A percentile compares a stretch with the other conserved stretches of the same genome.
Evolutionary conservation across 2,888 invertebrate genomes (phyloP).

Genomic region (Schizotus pectinicornis): DNA sequence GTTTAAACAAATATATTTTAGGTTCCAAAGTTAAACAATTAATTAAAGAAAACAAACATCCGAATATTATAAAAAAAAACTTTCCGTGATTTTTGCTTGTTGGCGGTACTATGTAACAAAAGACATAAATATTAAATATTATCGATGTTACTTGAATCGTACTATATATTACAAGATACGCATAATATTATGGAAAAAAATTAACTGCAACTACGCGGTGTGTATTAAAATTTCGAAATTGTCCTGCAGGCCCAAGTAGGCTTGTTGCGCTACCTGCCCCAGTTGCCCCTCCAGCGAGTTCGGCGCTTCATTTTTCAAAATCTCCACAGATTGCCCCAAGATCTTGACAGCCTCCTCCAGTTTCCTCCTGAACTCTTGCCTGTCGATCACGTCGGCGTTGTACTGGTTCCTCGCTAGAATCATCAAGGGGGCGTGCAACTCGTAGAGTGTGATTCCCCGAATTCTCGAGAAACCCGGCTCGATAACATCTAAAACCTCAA

Average conservation of each 20-base stretch:
- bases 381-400: slow-evolving; percentile 64
- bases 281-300: slow-evolving; percentile 71
- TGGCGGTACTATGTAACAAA: no score
- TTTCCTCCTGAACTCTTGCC: slow-evolving; percentile 66
- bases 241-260: slow-evolving; percentile 53
- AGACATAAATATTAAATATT: no score
- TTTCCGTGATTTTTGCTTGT: no score
- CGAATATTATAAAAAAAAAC: no score
- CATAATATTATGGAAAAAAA: no score
- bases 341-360: slow-evolving; percentile 69
- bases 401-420: slow-evolving; percentile 72
- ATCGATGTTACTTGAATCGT: no score
- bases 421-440: slow-evolving; percentile 79
- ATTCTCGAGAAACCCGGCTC: slow-evolving; percentile 80
- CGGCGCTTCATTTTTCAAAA: slow-evolving; percentile 71
- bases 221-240: slow-evolving; percentile 51
- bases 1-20: no score
- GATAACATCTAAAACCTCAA: slow-evolving; percentile 73
- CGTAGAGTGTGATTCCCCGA: slow-evolving; percentile 71
- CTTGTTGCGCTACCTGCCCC: slow-evolving; percentile 65
- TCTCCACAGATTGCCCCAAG: slow-evolving; percentile 69
- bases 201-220: slow-evolving; percentile 43
- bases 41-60: no score
- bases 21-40: no score
- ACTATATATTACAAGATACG: no score